Evolutionary conservation across 2,113 vertebrate genomes (phyloP).

Genomic region (Eira barbara): DNA sequence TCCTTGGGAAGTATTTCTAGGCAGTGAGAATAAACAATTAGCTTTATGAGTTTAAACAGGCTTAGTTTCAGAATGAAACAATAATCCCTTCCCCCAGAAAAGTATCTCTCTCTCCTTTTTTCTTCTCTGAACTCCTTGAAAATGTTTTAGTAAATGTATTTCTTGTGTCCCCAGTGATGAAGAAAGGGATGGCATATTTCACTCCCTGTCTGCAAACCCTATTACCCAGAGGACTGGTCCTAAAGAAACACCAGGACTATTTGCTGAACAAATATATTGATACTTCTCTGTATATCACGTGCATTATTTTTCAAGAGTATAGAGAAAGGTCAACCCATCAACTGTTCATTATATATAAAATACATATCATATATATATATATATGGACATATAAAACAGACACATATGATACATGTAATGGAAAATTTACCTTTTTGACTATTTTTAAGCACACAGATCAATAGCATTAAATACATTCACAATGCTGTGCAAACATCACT

Average conservation of each 20-base stretch:
- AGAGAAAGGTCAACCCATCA: background rate
- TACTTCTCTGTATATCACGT: background rate
- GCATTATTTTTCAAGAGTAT: background rate
- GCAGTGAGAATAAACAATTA: background rate
- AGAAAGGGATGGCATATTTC: background rate
- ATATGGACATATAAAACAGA: background rate
- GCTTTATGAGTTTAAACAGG: background rate
- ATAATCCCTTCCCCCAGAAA: accelerated
- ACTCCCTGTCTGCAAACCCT: background rate
- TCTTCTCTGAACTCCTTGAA: background rate
- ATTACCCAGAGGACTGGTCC: background rate
- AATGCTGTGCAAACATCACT: background rate
- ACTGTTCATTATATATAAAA: background rate
- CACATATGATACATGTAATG: background rate
- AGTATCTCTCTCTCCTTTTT: background rate
- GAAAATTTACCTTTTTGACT: background rate
- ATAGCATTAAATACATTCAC: background rate
- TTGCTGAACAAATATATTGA: background rate
- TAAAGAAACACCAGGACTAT: background rate
- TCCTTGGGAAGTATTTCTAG: background rate
- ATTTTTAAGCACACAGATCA: background rate
- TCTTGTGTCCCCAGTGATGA: background rate
- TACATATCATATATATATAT: background rate
- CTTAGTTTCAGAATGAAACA: background rate
- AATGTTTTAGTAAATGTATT: background rate